Evolutionary conservation across 2,888 invertebrate genomes (phyloP).

Genomic region (Adineta ricciae): DNA sequence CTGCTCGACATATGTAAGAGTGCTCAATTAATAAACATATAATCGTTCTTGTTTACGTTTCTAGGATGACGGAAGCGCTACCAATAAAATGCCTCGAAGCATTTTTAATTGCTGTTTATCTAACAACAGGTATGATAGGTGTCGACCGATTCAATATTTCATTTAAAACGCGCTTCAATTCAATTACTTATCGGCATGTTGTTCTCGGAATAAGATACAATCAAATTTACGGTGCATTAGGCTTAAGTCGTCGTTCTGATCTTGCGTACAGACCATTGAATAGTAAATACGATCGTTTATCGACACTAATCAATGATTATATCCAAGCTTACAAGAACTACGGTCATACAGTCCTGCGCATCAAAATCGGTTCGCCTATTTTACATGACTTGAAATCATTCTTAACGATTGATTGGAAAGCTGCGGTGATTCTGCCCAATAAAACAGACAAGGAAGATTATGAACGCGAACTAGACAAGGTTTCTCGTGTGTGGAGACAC

Average conservation of each 20-base stretch:
- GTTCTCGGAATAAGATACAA: conserved; percentile 47
- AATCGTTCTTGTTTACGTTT: neutral
- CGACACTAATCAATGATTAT: conserved; percentile 45
- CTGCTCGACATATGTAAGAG: conserved; percentile 23
- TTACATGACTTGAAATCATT: conserved; percentile 48
- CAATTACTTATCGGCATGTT: conserved; percentile 46
- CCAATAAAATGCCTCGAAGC: conserved; percentile 52
- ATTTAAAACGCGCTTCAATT: conserved; percentile 47
- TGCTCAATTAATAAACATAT: neutral
- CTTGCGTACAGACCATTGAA: conserved; percentile 49
- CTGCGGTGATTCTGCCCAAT: neutral
- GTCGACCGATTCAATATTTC: conserved; percentile 49
- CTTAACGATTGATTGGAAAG: conserved; percentile 48
- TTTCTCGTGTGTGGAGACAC: conserved; percentile 13
- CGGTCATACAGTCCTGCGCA: conserved; percentile 45
- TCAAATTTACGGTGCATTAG: conserved; percentile 48
- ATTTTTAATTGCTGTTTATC: conserved; percentile 48
- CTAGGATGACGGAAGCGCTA: conserved; percentile 48
- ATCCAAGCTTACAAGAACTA: conserved; percentile 44
- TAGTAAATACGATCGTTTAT: conserved; percentile 42
- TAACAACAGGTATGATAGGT: conserved; percentile 46
- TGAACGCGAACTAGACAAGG: neutral
- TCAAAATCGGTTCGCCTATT: conserved; percentile 46
- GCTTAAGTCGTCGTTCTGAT: conserved; percentile 48
- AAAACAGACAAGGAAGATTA: neutral